A percentile compares a stretch with the other conserved stretches of the same genome.
These are phyloP conservation scores for Rhyacophila evoluta DNA, from an alignment of 2,888 invertebrate genomes.

Conservation along the genomic window DNA sequence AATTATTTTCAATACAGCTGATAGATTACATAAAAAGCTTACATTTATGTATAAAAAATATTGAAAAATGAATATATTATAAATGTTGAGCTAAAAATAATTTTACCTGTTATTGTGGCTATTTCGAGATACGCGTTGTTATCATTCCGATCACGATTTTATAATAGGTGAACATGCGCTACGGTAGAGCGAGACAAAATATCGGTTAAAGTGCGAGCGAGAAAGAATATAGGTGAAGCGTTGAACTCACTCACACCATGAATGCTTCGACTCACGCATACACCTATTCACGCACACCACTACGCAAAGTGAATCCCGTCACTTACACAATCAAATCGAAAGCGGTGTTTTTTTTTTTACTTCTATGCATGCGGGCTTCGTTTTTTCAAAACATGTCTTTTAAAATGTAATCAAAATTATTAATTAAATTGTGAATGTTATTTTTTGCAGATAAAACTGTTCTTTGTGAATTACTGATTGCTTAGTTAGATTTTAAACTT, in stretches of 20 bases:
- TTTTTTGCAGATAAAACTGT: no score
- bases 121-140: slow-evolving; percentile 8
- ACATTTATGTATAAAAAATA: not conserved
- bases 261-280: not conserved
- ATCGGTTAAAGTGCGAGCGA: slow-evolving; percentile 50
- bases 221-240: slow-evolving; percentile 51
- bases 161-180: slow-evolving; percentile 26
- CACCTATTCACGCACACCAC: slow-evolving; percentile 6
- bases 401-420: no score
- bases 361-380: not conserved
- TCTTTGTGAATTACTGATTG: no score
- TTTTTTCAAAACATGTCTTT: not conserved
- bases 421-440: no score
- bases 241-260: slow-evolving; percentile 43
- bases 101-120: not conserved
- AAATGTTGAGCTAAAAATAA: not conserved
- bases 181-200: slow-evolving; percentile 41
- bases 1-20: no score
- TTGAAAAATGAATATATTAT: no score
- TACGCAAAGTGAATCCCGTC: not conserved
- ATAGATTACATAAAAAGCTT: no score
- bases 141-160: slow-evolving; percentile 21
- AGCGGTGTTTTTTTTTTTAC: not conserved
- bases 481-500: no score
- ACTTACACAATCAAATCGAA: not conserved